phyloP scores from a whole-genome alignment of 2,113 vertebrate species.

The Quiscalus mexicanus region DNA sequence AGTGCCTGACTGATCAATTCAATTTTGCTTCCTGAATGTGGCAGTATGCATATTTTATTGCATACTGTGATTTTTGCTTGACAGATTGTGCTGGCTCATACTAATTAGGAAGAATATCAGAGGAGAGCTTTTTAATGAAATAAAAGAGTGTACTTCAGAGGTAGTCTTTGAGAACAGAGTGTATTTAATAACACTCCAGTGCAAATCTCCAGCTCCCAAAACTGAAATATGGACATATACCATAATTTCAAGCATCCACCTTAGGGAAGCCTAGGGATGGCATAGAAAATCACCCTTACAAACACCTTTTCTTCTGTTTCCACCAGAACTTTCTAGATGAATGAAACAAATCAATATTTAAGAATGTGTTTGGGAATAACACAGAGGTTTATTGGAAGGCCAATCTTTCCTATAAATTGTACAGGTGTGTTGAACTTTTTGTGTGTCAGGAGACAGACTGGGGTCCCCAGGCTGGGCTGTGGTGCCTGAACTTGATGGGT shows the following conservation, averaged over 20 bases:
- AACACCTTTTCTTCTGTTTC: not conserved
- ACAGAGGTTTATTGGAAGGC: not conserved
- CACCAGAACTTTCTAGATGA: not conserved
- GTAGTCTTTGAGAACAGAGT: not conserved
- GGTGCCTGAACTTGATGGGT: not conserved
- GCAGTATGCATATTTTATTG: not conserved
- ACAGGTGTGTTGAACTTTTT: not conserved
- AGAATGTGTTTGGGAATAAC: not conserved
- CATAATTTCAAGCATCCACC: not conserved
- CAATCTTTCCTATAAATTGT: not conserved
- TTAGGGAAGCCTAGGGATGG: not conserved
- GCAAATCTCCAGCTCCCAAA: not conserved
- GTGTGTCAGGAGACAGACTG: not conserved
- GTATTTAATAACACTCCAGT: not conserved
- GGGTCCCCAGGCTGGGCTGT: not conserved
- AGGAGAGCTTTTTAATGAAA: conserved; percentile 19
- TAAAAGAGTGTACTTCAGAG: not conserved
- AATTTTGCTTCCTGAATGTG: conserved; percentile 23
- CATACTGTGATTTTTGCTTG: conserved; percentile 23
- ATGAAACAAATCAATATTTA: not conserved
- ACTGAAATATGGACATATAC: not conserved
- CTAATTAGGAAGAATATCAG: not conserved
- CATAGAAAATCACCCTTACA: not conserved
- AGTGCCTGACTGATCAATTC: conserved; percentile 49
- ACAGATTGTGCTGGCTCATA: not conserved